phyloP scores from a whole-genome alignment of 2,797 vertebrate species.

The Emydoidea blandingii region DNA sequence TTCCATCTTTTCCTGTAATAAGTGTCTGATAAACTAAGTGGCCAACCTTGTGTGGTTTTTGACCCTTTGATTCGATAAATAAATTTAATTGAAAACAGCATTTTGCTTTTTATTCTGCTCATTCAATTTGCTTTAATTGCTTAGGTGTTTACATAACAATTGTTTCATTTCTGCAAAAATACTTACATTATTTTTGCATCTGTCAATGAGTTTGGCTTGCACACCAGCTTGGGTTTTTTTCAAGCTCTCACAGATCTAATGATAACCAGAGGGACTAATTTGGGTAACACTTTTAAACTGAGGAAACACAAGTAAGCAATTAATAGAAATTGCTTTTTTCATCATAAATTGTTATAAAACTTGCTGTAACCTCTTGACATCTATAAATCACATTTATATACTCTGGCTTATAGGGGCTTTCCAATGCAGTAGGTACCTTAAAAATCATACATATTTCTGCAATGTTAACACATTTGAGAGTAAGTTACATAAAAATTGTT shows the following conservation, averaged over 20 bases:
- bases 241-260: constrained; percentile 59
- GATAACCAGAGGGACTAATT: constrained; percentile 69
- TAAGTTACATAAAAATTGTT: neutral
- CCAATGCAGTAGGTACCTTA: neutral
- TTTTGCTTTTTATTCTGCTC: constrained; percentile 24
- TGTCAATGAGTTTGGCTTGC: constrained; percentile 58
- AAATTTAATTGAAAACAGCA: neutral
- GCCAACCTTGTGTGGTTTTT: neutral
- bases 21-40: neutral
- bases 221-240: constrained; percentile 57
- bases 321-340: constrained; percentile 26
- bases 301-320: constrained; percentile 62
- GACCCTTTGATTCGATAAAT: neutral
- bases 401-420: neutral
- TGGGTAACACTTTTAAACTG: constrained; percentile 58
- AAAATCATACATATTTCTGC: neutral
- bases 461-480: neutral
- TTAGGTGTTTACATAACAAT: constrained; percentile 55
- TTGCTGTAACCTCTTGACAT: neutral
- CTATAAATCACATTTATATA: neutral
- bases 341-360: neutral
- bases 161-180: constrained; percentile 49
- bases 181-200: constrained; percentile 63
- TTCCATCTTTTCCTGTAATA: neutral
- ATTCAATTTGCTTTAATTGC: constrained; percentile 5